phyloP scores from a whole-genome alignment of 2,888 invertebrate species.

The Cremastobaeus sp. region DNA sequence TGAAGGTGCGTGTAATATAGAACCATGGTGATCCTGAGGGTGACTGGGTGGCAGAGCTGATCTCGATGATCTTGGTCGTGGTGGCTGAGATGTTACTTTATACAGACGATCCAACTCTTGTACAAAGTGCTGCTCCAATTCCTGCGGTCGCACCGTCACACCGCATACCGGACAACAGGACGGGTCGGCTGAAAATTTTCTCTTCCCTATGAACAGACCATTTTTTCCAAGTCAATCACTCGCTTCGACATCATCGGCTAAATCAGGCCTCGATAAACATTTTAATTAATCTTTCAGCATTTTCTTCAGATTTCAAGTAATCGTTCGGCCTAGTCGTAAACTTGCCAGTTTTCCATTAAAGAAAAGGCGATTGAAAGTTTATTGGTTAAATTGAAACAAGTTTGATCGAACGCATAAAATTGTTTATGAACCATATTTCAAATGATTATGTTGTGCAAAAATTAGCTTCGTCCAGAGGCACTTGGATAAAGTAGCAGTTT shows the following conservation, averaged over 20 bases:
- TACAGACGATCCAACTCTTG: conserved; percentile 88
- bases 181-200: conserved; percentile 80
- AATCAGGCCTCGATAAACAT: too few species aligned
- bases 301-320: too few species aligned
- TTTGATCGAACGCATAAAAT: conserved; percentile 38
- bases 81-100: conserved; percentile 79
- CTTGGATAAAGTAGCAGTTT: too few species aligned
- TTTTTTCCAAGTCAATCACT: not conserved
- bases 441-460: conserved; percentile 11
- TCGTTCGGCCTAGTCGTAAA: too few species aligned
- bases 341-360: too few species aligned
- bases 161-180: conserved; percentile 94
- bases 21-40: conserved; percentile 74
- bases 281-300: too few species aligned
- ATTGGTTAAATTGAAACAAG: conserved; percentile 14
- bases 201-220: conserved; percentile 71
- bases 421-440: conserved; percentile 39
- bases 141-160: conserved; percentile 88
- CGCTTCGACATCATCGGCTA: too few species aligned
- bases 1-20: conserved; percentile 76
- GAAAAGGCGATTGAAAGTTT: conserved; percentile 38
- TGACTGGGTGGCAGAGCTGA: conserved; percentile 76
- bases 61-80: conserved; percentile 73
- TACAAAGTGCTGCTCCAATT: conserved; percentile 89
- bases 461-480: not conserved